Conservation (phyloP, 2,797 vertebrate species). For the Aplochiton taeniatus region DNA sequence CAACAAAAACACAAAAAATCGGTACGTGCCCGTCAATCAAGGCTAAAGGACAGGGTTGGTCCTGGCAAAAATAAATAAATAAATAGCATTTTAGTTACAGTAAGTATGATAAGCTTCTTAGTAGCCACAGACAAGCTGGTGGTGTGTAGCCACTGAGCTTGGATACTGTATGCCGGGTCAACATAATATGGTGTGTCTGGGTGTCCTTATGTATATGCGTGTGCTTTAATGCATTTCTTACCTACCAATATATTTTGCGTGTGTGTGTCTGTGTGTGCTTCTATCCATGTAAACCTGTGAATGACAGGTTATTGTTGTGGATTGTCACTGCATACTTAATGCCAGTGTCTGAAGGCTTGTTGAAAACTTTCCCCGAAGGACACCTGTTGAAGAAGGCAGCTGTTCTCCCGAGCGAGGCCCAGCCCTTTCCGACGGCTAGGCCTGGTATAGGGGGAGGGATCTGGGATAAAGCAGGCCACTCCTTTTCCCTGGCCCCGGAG, state of each 20-base stretch:
- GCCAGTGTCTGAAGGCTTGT: constrained; percentile 59
- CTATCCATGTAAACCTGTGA: constrained; percentile 24
- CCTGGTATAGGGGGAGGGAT: constrained; percentile 24
- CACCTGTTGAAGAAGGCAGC: constrained; percentile 69
- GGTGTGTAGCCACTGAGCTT: constrained; percentile 30
- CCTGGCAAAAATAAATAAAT: constrained; percentile 53
- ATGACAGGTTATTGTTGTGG: constrained; percentile 15
- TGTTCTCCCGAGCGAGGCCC: constrained; percentile 53
- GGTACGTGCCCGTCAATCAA: background rate
- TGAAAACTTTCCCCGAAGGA: constrained; percentile 68
- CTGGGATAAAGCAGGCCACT: constrained; percentile 14
- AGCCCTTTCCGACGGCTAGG: constrained; percentile 32
- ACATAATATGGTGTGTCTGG: constrained; percentile 8
- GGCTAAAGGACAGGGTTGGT: constrained; percentile 23
- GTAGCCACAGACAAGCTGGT: constrained; percentile 38
- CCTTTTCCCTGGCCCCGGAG: constrained; percentile 22
- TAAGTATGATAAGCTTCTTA: constrained; percentile 63
- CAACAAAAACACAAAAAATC: too few species aligned
- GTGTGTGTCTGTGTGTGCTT: constrained; percentile 52
- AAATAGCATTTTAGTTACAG: constrained; percentile 60
- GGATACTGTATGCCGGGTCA: constrained; percentile 18
- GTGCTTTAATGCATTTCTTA: too few species aligned
- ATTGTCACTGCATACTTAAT: constrained; percentile 60
- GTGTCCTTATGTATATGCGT: constrained; percentile 9
- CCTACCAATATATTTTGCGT: too few species aligned